Conservation (phyloP, 2,113 vertebrate genomes). For the Rhinolophus sinicus region DNA sequence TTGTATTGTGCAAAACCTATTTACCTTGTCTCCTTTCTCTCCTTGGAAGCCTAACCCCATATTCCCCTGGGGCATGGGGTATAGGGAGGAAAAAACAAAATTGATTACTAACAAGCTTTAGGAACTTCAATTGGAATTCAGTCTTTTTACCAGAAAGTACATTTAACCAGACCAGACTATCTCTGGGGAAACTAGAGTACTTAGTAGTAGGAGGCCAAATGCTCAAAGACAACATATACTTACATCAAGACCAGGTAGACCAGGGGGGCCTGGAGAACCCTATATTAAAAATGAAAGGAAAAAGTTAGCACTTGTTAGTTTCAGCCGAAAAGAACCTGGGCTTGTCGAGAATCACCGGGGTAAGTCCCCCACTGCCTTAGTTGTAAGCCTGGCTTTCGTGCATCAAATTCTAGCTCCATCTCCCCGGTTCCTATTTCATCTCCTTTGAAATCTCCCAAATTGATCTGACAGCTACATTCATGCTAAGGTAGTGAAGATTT, state of each 20-base stretch:
- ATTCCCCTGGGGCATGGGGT: constrained; percentile 87
- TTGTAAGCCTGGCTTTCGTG: neutral
- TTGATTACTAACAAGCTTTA: constrained; percentile 28
- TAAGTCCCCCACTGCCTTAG: neutral
- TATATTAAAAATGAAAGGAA: constrained; percentile 76
- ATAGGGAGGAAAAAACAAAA: constrained; percentile 64
- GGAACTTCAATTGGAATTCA: constrained; percentile 53
- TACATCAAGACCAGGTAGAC: constrained; percentile 89
- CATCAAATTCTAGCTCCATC: neutral
- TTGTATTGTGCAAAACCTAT: constrained; percentile 48
- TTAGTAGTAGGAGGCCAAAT: neutral
- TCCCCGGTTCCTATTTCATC: neutral
- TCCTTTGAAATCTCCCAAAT: neutral
- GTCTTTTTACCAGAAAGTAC: constrained; percentile 4
- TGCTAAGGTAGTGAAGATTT: neutral
- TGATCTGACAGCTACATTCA: neutral
- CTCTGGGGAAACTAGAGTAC: neutral
- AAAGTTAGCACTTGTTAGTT: neutral
- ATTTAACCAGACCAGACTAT: constrained; percentile 49
- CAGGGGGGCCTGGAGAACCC: constrained; percentile 89
- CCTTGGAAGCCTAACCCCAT: constrained; percentile 90
- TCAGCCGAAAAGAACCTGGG: neutral
- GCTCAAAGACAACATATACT: constrained; percentile 76
- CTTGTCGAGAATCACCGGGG: neutral
- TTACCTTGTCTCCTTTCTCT: constrained; percentile 95